A percentile compares a stretch with the other conserved stretches of the same genome.
Conservation (phyloP, 2,888 invertebrate species). For the Tinea trinotella region DNA sequence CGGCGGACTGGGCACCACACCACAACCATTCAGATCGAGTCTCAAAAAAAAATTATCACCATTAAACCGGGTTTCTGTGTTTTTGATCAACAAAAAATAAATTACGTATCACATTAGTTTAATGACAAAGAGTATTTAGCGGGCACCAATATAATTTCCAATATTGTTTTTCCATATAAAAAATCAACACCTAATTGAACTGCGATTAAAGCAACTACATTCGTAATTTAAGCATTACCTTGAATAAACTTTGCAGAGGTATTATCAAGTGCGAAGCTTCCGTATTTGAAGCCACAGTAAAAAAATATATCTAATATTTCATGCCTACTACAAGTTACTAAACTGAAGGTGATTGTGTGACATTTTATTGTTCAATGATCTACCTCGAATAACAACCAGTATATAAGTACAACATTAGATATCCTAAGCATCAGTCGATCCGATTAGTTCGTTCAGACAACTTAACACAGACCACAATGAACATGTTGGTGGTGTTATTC, state of each 20-base stretch:
- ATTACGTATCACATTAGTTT: too few relatives aligned
- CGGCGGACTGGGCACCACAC: too few relatives aligned
- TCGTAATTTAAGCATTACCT: conserved; percentile 21
- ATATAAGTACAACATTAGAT: conserved; percentile 47
- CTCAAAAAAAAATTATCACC: too few relatives aligned
- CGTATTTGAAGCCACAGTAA: conserved; percentile 23
- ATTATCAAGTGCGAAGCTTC: conserved; percentile 30
- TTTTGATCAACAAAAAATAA: too few relatives aligned
- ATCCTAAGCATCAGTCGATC: conserved; percentile 52
- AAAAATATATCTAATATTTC: conserved; percentile 27
- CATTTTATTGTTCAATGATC: conserved; percentile 41
- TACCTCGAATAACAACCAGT: conserved; percentile 27
- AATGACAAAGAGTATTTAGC: too few relatives aligned
- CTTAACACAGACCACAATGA: conserved; percentile 66
- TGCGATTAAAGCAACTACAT: not conserved
- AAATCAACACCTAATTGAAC: not conserved
- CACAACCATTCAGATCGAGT: too few relatives aligned
- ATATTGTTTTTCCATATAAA: too few relatives aligned
- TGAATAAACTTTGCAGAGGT: conserved; percentile 21
- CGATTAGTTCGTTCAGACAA: conserved; percentile 40
- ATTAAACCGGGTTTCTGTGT: too few relatives aligned
- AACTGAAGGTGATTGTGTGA: conserved; percentile 49
- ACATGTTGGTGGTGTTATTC: conserved; percentile 74
- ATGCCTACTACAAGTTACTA: not conserved
- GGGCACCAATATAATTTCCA: too few relatives aligned